Conservation (phyloP, 2,888 invertebrate species). For the Diarsia dahlii region DNA sequence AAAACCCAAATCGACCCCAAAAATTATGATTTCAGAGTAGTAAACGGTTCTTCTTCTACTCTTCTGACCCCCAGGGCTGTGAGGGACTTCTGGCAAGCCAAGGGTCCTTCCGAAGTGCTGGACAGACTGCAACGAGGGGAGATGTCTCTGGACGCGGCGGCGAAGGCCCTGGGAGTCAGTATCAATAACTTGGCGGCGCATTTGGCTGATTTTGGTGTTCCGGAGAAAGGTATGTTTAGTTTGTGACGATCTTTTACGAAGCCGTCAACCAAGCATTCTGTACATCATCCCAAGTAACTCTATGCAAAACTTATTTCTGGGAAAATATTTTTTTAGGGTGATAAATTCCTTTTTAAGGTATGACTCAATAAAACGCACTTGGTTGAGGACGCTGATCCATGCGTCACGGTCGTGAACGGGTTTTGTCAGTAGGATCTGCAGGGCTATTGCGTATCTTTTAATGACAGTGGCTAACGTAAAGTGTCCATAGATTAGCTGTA, state of each 20-base stretch:
- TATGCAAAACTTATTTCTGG: no score
- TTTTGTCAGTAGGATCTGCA: no score
- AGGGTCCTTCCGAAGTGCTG: conserved; percentile 94
- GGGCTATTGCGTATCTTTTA: no score
- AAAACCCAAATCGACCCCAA: background rate
- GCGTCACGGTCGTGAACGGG: no score
- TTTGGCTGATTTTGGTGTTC: conserved; percentile 76
- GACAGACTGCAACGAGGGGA: conserved; percentile 93
- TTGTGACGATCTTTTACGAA: background rate
- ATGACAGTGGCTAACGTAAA: no score
- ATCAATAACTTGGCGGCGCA: conserved; percentile 94
- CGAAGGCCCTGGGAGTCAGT: conserved; percentile 94
- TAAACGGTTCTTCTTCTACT: conserved; percentile 52
- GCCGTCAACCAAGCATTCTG: no score
- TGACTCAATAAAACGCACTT: no score
- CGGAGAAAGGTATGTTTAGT: conserved; percentile 71
- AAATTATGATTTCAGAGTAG: conserved; percentile 45
- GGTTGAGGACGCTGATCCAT: no score
- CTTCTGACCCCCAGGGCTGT: conserved; percentile 76
- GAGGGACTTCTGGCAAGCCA: conserved; percentile 95
- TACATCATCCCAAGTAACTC: no score
- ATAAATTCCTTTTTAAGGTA: no score
- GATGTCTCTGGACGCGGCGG: conserved; percentile 93
- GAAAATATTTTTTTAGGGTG: no score
- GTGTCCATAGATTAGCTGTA: no score